A percentile compares a stretch with the other conserved stretches of the same genome.
Conservation (phyloP, 1,140 invertebrate genomes). For the Brachionus calyciflorus region DNA sequence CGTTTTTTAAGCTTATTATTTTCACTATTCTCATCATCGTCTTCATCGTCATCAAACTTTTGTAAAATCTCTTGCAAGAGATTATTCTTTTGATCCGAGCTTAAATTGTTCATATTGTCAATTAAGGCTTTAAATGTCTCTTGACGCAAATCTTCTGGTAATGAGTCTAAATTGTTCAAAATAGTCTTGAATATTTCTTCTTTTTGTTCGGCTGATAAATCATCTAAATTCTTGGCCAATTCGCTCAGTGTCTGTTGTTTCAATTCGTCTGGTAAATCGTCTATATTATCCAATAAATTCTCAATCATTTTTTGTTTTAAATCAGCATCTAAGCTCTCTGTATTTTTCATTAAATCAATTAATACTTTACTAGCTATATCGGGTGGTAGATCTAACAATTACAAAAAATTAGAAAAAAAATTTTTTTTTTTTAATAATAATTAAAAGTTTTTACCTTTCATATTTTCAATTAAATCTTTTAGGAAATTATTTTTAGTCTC, state of each 20-base stretch:
- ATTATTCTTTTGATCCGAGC: not conserved
- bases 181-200: conserved; percentile 43
- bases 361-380: conserved; percentile 16
- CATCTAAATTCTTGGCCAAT: conserved; percentile 25
- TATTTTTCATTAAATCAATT: conserved; percentile 34
- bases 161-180: conserved; percentile 27
- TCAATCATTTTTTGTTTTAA: conserved; percentile 37
- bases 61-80: conserved; percentile 5
- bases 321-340: not conserved
- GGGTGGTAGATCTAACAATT: conserved; percentile 7
- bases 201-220: conserved; percentile 34
- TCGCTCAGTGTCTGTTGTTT: conserved; percentile 23
- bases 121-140: conserved; percentile 16
- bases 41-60: not conserved
- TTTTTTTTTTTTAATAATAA: not conserved
- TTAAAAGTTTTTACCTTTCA: not conserved
- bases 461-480: conserved; percentile 24
- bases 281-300: conserved; percentile 28
- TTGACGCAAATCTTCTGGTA: not conserved
- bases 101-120: conserved; percentile 34
- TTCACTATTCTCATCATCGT: not conserved
- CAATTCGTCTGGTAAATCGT: conserved; percentile 9
- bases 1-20: conserved; percentile 23
- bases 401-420: not conserved
- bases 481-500: conserved; percentile 38